Evolutionary conservation across 2,113 vertebrate species (phyloP).

Genomic region (Rhinolophus sinicus): DNA sequence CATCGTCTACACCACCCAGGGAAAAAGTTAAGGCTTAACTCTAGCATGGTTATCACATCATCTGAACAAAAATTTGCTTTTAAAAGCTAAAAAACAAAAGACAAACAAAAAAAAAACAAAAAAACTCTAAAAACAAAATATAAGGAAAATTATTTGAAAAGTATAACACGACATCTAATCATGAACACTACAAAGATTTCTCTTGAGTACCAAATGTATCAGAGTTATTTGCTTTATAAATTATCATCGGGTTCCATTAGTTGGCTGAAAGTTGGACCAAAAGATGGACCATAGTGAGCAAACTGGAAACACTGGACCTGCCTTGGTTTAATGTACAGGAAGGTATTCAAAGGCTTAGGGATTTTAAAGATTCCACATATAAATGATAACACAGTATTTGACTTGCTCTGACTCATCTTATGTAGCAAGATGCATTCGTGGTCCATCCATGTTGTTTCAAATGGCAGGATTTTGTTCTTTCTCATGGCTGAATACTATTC

Average conservation of each 20-base stretch:
- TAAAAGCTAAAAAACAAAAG: background rate
- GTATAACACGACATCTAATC: background rate
- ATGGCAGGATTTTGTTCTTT: too few relatives aligned
- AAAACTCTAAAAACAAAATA: background rate
- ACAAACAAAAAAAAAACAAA: background rate
- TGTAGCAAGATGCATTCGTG: background rate
- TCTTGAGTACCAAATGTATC: background rate
- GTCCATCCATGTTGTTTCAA: too few relatives aligned
- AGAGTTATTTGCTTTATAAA: conserved; percentile 12
- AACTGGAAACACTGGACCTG: background rate
- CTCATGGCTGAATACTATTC: too few relatives aligned
- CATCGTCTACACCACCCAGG: background rate
- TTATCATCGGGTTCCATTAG: background rate
- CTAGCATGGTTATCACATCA: background rate
- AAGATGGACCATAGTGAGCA: background rate
- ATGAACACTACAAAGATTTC: background rate
- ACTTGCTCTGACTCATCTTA: background rate
- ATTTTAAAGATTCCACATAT: background rate
- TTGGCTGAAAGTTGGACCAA: background rate
- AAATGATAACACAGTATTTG: too few relatives aligned
- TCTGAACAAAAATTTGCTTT: conserved; percentile 57
- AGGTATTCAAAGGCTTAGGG: background rate
- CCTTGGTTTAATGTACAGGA: background rate
- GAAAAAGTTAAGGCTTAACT: conserved; percentile 43
- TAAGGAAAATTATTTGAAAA: background rate